These are phyloP conservation scores for Lepidostoma basale DNA, from an alignment of 1,140 invertebrate genomes.

Conservation along the genomic window DNA sequence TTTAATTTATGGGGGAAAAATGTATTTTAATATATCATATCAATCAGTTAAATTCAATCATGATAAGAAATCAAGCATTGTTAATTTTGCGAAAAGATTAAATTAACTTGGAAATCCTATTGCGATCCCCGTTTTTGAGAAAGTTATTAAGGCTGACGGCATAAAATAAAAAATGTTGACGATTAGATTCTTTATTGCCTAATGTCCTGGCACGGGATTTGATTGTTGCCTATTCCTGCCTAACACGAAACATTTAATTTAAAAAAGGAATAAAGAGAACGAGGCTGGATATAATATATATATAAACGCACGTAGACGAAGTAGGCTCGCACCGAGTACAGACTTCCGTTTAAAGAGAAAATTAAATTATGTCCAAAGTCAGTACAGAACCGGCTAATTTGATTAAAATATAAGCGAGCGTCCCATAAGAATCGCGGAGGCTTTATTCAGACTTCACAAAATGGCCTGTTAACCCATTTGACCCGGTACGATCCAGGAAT, in stretches of 20 bases:
- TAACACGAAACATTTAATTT: slow-evolving; percentile 10
- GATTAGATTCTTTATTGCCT: no score
- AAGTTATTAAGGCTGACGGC: no score
- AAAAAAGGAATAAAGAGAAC: slow-evolving; percentile 14
- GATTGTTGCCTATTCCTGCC: slow-evolving; percentile 6
- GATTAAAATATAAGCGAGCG: slow-evolving; percentile 32
- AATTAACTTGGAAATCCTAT: no score
- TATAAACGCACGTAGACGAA: background rate
- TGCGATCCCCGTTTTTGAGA: no score
- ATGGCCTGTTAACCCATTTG: slow-evolving; percentile 20
- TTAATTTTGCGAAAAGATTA: no score
- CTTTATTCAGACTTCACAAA: slow-evolving; percentile 16
- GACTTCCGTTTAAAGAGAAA: slow-evolving; percentile 24
- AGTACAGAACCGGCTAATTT: slow-evolving; percentile 26
- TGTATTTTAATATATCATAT: no score
- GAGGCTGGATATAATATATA: background rate
- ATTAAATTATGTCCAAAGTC: slow-evolving; percentile 31
- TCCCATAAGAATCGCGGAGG: slow-evolving; percentile 28
- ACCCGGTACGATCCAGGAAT: background rate
- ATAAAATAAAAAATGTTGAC: no score
- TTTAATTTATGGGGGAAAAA: no score
- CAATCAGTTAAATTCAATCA: no score
- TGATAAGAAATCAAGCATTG: no score
- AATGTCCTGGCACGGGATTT: background rate
- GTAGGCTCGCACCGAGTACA: background rate